These are phyloP conservation scores for Phyllotis vaccarum DNA, from an alignment of 2,797 vertebrate species.

Conservation along the genomic window DNA sequence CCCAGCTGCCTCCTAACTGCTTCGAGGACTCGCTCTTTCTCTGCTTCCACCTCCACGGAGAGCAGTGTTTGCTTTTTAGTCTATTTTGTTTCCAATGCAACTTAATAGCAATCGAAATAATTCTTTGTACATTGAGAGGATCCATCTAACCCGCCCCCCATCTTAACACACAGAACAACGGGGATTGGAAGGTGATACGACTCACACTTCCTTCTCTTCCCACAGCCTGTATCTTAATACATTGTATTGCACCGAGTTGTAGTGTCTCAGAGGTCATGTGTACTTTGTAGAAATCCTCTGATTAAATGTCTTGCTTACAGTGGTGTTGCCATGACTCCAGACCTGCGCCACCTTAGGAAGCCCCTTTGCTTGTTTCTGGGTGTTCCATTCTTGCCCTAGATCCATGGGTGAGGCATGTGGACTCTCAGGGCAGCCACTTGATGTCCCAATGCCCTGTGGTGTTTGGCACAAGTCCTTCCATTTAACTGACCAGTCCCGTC, in stretches of 20 bases:
- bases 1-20: slow-evolving; percentile 77
- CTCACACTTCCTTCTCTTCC: slow-evolving; percentile 79
- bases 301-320: slow-evolving; percentile 83
- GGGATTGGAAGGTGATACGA: slow-evolving; percentile 78
- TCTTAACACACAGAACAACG: slow-evolving; percentile 71
- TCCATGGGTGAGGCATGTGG: neutral
- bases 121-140: slow-evolving; percentile 86
- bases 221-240: slow-evolving; percentile 87
- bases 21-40: slow-evolving; percentile 87
- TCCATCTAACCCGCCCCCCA: slow-evolving; percentile 76
- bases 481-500: neutral
- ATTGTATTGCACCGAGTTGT: slow-evolving; percentile 88
- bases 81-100: slow-evolving; percentile 88
- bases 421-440: neutral
- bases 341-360: slow-evolving; percentile 51
- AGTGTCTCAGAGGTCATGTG: slow-evolving; percentile 82
- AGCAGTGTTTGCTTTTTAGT: slow-evolving; percentile 89
- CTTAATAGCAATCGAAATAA: slow-evolving; percentile 88
- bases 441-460: neutral
- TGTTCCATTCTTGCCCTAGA: neutral
- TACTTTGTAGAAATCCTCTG: slow-evolving; percentile 82
- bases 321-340: slow-evolving; percentile 70
- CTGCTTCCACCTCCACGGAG: slow-evolving; percentile 82
- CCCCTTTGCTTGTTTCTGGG: slow-evolving; percentile 21
- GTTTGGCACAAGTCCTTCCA: slow-evolving; percentile 3